Conservation (phyloP, 2,113 vertebrate genomes). For the Jaculus jaculus region DNA sequence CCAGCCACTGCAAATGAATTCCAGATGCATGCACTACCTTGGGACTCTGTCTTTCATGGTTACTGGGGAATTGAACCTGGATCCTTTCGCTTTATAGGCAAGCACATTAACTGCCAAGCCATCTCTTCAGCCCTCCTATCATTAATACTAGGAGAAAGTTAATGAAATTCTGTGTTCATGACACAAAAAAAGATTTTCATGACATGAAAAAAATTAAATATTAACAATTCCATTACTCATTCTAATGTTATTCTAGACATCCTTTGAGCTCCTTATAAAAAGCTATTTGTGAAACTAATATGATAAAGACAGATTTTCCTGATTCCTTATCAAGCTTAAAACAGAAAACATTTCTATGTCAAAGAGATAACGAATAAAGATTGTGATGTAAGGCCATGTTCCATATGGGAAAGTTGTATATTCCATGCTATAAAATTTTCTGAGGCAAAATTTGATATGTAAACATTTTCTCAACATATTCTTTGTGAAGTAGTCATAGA, state of each 20-base stretch:
- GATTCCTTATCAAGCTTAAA: constrained; percentile 42
- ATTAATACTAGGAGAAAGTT: neutral
- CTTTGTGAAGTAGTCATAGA: constrained; percentile 23
- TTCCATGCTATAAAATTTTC: constrained; percentile 22
- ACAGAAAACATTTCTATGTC: constrained; percentile 32
- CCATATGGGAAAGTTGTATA: neutral
- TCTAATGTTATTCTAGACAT: neutral
- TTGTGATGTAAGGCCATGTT: neutral
- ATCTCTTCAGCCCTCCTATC: neutral
- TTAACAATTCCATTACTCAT: constrained; percentile 5
- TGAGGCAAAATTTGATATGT: neutral
- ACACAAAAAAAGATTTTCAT: neutral
- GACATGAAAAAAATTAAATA: constrained; percentile 19
- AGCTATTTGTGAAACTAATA: constrained; percentile 25
- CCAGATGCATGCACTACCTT: too few relatives aligned
- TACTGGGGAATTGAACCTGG: too few relatives aligned
- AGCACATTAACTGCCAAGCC: too few relatives aligned
- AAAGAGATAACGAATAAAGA: constrained; percentile 33
- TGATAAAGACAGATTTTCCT: constrained; percentile 32
- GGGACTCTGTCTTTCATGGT: too few relatives aligned
- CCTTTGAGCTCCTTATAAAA: constrained; percentile 30
- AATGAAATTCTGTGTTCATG: constrained; percentile 30
- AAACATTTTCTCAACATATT: constrained; percentile 28
- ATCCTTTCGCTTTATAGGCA: too few relatives aligned
- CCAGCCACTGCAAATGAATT: too few relatives aligned